Base-by-base conservation (phyloP, 2,888 invertebrate species). In the Tenthredo livida region DNA sequence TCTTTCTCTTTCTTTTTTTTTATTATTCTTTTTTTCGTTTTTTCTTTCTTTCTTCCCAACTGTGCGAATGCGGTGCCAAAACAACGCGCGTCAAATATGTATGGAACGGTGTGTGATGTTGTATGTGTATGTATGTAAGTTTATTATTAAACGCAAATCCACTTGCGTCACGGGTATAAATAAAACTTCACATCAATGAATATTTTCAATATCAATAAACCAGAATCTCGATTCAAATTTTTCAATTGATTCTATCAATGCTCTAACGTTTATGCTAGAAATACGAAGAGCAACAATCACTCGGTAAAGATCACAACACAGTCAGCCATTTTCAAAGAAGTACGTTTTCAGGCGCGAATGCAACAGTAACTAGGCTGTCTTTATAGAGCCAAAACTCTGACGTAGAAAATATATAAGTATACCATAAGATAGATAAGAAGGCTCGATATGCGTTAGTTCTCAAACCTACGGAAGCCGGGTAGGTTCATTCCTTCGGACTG, bases 271-370 rank as follows among this genome's bases (percentile, higher is more conserved):
- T 17, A 29, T 50, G 12, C 1, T 29, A 29, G 10, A 29, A 54
- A 77, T 33, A 17, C 54, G n/a, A 25, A 54, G 33, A 50, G 40
- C 54, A 50, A 54, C 50, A 15, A 17, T 80, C 77, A 50, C 33
- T 80, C 58, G 17, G n/a, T 40, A 80, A 61, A 80, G 17, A 61
- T 21, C 37, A 80, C 58, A 58, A 58, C 61, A 61, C 80, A 80
- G 61, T 80, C 80, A 61, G 80, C 80, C 80, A 80, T 80, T 80
- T 80, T 80, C 80, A 80, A 61, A 29, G 54, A 54, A n/a, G n/a
- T n/a, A n/a, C 54, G 29, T 77, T 77, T 54, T 33, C 50, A 77
- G 54, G 54, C 54, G 29, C 33, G 77, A 77, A 50, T 77, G 50
- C 54, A 29, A 47, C 77, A 77, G 15, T 29, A 50, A 77, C 25